Conservation (phyloP, 2,113 vertebrate genomes). For the Pelmatolapia mariae region DNA sequence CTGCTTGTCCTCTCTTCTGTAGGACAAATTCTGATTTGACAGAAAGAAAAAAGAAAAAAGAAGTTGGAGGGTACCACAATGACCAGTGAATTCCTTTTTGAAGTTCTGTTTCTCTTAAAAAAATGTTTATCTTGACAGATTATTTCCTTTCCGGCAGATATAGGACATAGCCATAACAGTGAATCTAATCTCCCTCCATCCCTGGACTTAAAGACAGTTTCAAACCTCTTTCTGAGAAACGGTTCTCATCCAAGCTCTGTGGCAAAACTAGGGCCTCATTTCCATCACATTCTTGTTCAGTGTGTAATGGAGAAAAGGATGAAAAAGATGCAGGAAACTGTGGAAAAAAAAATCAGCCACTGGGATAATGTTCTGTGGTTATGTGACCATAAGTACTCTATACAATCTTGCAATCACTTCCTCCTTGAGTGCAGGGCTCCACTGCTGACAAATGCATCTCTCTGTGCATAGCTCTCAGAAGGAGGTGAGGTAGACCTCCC, state of each 20-base stretch:
- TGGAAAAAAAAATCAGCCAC: slow-evolving; percentile 29
- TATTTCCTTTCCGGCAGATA: neutral
- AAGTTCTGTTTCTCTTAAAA: neutral
- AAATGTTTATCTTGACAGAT: slow-evolving; percentile 11
- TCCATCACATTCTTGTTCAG: slow-evolving; percentile 37
- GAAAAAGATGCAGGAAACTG: slow-evolving; percentile 31
- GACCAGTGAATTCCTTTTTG: neutral
- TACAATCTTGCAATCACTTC: slow-evolving; percentile 46
- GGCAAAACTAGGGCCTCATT: slow-evolving; percentile 35
- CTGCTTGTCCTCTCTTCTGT: neutral
- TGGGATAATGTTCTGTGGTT: slow-evolving; percentile 46
- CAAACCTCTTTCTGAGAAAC: neutral
- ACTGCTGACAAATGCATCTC: slow-evolving; percentile 51
- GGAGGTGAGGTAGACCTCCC: slow-evolving; percentile 53
- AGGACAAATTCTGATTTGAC: neutral
- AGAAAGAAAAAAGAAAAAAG: neutral
- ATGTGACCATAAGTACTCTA: slow-evolving; percentile 28
- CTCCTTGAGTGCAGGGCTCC: slow-evolving; percentile 11
- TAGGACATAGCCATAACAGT: neutral
- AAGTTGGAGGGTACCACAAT: neutral
- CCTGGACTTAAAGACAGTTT: slow-evolving; percentile 11
- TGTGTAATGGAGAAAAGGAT: slow-evolving; percentile 49
- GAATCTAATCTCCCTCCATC: slow-evolving; percentile 15
- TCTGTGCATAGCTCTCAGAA: slow-evolving; percentile 60
- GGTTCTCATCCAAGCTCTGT: slow-evolving; percentile 8